phyloP scores from a whole-genome alignment of 2,113 vertebrate genomes.

The Abramis brama region DNA sequence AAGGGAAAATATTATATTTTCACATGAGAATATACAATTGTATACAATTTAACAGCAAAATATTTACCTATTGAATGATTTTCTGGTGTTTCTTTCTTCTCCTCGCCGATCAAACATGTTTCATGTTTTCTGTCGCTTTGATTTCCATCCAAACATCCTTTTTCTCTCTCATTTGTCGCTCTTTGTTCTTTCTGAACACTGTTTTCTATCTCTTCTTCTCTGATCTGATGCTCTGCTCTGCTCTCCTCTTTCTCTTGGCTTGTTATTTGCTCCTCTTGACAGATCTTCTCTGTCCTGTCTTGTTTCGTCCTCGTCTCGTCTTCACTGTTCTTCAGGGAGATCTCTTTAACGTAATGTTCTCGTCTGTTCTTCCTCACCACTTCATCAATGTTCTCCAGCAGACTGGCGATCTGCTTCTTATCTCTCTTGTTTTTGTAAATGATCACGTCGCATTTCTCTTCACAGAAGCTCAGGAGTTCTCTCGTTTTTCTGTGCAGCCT shows the following conservation, averaged over 20 bases:
- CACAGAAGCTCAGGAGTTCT: constrained; percentile 1
- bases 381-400: constrained; percentile 47
- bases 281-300: not conserved
- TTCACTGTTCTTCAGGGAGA: not conserved
- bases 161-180: not conserved
- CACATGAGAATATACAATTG: no score
- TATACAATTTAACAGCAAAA: not conserved
- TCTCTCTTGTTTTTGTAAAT: constrained; percentile 15
- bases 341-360: not conserved
- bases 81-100: not conserved
- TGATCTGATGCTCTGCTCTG: not conserved
- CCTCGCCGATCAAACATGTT: not conserved
- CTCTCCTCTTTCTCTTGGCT: not conserved
- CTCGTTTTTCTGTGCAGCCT: not conserved
- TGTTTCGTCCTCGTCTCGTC: not conserved
- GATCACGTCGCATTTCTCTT: constrained; percentile 23
- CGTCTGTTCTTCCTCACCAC: constrained; percentile 10
- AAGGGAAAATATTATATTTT: no score
- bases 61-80: not conserved
- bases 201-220: not conserved
- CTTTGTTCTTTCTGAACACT: not conserved
- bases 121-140: not conserved
- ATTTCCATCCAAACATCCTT: not conserved
- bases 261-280: not conserved
- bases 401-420: constrained; percentile 28